These are phyloP conservation scores for Hiodon alosoides DNA, from an alignment of 2,113 vertebrate species.

Conservation along the genomic window DNA sequence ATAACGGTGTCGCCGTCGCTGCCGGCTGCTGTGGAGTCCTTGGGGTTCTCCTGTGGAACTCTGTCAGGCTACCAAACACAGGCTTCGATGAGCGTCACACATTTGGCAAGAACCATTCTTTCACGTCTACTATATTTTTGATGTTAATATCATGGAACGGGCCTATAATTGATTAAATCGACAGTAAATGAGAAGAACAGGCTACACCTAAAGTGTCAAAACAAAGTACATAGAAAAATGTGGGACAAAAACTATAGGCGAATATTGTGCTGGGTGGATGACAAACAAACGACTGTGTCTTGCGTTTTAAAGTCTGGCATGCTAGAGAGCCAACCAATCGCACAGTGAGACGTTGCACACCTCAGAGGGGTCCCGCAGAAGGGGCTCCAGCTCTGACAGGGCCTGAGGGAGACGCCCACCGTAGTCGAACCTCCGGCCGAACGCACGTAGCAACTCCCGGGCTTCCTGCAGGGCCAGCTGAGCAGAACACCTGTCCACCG, in stretches of 20 bases:
- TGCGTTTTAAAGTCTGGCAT: neutral
- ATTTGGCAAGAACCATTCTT: neutral
- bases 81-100: neutral
- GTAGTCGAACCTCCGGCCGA: constrained; percentile 67
- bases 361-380: constrained; percentile 52
- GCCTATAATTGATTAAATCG: too few relatives aligned
- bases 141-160: neutral
- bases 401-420: constrained; percentile 57
- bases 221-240: too few relatives aligned
- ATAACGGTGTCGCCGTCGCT: constrained; percentile 54
- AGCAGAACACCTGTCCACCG: constrained; percentile 40
- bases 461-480: constrained; percentile 58
- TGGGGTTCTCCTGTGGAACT: constrained; percentile 17
- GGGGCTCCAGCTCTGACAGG: constrained; percentile 55
- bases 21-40: constrained; percentile 24
- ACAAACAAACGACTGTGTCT: too few relatives aligned
- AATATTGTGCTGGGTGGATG: too few relatives aligned
- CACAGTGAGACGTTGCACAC: constrained; percentile 47
- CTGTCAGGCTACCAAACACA: constrained; percentile 23
- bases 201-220: too few relatives aligned
- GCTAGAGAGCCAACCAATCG: neutral
- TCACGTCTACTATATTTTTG: neutral
- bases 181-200: too few relatives aligned
- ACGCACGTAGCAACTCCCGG: constrained; percentile 63
- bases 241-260: too few relatives aligned